Conservation (phyloP, 2,113 vertebrate genomes). For the pig (Sus scrofa) region T2T-Sscrofa CM000815.6:102919001-102919500, state of each 20-base stretch:
- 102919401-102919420: background rate
- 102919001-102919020: background rate
- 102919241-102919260: background rate
- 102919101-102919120: background rate
- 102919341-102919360: background rate
- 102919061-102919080: background rate
- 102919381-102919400: background rate
- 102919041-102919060: conserved; percentile 4
- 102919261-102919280: background rate
- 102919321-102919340: background rate
- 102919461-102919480: conserved; percentile 9
- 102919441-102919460: background rate
- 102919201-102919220: background rate
- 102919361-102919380: background rate
- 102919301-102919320: background rate
- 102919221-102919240: background rate
- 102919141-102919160: background rate
- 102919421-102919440: background rate
- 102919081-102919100: background rate
- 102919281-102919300: background rate
- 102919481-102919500: background rate
- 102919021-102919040: background rate
- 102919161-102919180: background rate
- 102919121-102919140: background rate
- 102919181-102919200: background rate